These are phyloP conservation scores for Bombus pyrosoma DNA, from an alignment of 1,140 invertebrate species.

Conservation along the genomic window DNA sequence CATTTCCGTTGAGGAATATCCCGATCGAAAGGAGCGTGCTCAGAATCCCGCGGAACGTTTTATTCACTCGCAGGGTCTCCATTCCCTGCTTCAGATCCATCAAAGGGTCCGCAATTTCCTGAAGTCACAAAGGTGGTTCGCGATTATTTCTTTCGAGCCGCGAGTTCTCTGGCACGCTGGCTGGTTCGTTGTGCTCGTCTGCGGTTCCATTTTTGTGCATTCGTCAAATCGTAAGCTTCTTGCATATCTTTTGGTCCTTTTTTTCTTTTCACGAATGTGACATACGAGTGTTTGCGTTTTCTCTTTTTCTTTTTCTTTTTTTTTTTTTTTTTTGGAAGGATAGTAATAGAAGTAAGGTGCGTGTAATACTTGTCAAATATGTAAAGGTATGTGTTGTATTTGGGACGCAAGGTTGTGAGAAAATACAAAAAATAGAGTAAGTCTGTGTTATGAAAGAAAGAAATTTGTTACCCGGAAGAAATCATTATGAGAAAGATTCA, in stretches of 20 bases:
- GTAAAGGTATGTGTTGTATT: background rate
- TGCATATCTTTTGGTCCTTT: background rate
- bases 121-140: constrained; percentile 74
- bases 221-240: background rate
- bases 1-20: constrained; percentile 97
- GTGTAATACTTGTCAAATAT: background rate
- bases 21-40: constrained; percentile 97
- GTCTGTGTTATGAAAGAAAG: too few relatives aligned
- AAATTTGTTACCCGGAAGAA: too few relatives aligned
- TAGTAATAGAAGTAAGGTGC: too few relatives aligned
- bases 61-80: constrained; percentile 93
- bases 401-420: background rate
- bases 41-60: constrained; percentile 97
- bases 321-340: background rate
- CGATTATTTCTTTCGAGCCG: constrained; percentile 49
- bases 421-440: background rate
- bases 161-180: background rate
- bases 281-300: too few relatives aligned
- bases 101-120: constrained; percentile 98
- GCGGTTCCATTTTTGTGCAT: constrained; percentile 24
- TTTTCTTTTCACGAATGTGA: background rate
- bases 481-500: too few relatives aligned
- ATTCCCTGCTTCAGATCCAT: constrained; percentile 99
- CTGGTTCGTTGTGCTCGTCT: constrained; percentile 23
- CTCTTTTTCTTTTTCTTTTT: background rate